Evolutionary conservation across 2,888 invertebrate genomes (phyloP).

Genomic region (Limnephilus lunatus): DNA sequence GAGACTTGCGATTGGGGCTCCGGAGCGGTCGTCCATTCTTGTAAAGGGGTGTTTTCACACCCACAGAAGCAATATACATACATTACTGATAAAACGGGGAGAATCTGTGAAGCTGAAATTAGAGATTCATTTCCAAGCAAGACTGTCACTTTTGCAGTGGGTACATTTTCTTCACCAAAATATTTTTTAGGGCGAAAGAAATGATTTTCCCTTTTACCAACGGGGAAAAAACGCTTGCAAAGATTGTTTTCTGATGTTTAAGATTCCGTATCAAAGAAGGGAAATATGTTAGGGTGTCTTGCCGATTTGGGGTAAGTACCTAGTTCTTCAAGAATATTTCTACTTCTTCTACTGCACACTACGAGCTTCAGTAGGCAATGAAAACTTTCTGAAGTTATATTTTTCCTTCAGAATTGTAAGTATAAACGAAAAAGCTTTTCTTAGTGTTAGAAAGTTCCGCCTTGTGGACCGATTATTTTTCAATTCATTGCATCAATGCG

Average conservation of each 20-base stretch:
- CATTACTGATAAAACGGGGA: slow-evolving; percentile 63
- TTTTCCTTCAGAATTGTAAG: neutral
- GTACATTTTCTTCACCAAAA: neutral
- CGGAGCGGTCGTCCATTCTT: slow-evolving; percentile 45
- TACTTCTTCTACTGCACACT: neutral
- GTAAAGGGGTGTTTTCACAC: slow-evolving; percentile 65
- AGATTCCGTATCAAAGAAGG: neutral
- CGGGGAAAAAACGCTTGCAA: neutral
- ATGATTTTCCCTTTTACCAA: neutral
- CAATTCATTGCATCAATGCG: neutral
- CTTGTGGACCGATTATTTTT: neutral
- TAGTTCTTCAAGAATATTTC: slow-evolving; percentile 8
- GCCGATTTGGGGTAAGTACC: neutral
- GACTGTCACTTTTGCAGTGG: neutral
- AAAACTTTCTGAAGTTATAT: neutral
- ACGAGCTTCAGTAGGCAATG: neutral
- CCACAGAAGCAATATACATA: slow-evolving; percentile 65
- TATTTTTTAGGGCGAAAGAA: neutral
- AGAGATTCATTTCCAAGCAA: slow-evolving; percentile 39
- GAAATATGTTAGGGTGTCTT: slow-evolving; percentile 25
- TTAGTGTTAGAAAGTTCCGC: neutral
- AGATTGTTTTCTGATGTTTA: neutral
- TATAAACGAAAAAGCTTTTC: slow-evolving; percentile 15
- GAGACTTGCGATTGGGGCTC: slow-evolving; percentile 67
- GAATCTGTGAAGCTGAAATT: slow-evolving; percentile 48